Conservation (phyloP, 2,113 vertebrate species). For the Lontra canadensis region DNA sequence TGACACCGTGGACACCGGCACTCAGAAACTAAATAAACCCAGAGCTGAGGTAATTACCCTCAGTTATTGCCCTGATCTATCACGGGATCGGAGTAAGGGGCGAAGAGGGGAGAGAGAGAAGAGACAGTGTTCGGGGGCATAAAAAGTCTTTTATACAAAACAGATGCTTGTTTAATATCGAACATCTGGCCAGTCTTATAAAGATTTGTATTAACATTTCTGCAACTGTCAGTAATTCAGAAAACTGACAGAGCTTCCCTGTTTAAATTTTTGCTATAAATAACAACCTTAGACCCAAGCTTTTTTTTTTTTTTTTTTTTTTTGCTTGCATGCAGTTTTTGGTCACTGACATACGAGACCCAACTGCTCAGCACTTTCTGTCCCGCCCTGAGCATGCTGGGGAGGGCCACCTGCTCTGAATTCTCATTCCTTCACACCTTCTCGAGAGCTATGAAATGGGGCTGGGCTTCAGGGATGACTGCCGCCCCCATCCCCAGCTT, state of each 20-base stretch:
- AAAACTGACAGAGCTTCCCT: constrained; percentile 80
- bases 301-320: constrained; percentile 68
- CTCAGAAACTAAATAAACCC: constrained; percentile 85
- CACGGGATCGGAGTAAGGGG: constrained; percentile 57
- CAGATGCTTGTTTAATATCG: constrained; percentile 86
- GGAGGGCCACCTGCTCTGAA: neutral
- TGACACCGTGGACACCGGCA: constrained; percentile 86
- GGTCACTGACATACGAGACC: constrained; percentile 71
- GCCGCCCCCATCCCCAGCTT: too few relatives aligned
- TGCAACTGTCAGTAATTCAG: constrained; percentile 82
- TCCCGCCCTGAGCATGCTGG: constrained; percentile 38
- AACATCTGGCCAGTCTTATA: constrained; percentile 84
- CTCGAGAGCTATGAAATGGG: neutral
- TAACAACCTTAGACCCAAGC: constrained; percentile 71
- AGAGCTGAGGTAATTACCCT: constrained; percentile 72
- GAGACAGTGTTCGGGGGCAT: neutral
- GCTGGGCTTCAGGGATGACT: neutral
- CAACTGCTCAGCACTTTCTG: constrained; percentile 68
- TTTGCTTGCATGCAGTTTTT: constrained; percentile 75
- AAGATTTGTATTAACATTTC: constrained; percentile 84
- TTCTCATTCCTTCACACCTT: neutral
- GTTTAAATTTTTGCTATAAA: constrained; percentile 83
- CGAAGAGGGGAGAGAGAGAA: constrained; percentile 51
- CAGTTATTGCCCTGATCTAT: constrained; percentile 60
- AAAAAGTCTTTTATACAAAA: constrained; percentile 81